Evolutionary conservation across 2,113 vertebrate species (phyloP).

Genomic region (Polypterus bichir): DNA sequence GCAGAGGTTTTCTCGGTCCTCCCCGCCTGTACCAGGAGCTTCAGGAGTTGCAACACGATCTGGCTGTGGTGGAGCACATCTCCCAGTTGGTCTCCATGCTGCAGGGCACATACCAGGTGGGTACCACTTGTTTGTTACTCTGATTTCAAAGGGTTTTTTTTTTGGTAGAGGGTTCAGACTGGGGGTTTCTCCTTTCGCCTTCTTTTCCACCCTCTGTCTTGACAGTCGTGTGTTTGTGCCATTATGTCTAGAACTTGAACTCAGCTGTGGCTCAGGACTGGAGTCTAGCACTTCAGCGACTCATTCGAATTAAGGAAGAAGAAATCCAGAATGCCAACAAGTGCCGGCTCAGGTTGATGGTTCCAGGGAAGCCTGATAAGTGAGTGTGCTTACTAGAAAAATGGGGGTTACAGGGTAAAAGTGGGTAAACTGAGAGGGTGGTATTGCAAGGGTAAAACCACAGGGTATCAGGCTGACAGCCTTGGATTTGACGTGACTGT

Average conservation of each 20-base stretch:
- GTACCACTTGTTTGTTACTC: too few relatives aligned
- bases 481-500: too few relatives aligned
- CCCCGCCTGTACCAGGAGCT: constrained; percentile 89
- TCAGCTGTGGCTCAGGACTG: constrained; percentile 88
- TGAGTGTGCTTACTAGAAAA: constrained; percentile 38
- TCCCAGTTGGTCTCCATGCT: constrained; percentile 77
- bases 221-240: constrained; percentile 4
- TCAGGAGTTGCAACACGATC: constrained; percentile 82
- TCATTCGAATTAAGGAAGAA: constrained; percentile 87
- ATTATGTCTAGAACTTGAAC: constrained; percentile 71
- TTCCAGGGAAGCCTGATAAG: constrained; percentile 86
- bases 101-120: constrained; percentile 86
- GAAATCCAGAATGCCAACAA: constrained; percentile 92
- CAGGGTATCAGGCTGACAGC: too few relatives aligned
- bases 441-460: too few relatives aligned
- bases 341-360: constrained; percentile 78
- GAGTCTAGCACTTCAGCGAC: constrained; percentile 85
- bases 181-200: neutral
- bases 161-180: too few relatives aligned
- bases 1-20: constrained; percentile 73
- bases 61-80: constrained; percentile 82
- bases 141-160: too few relatives aligned
- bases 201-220: neutral
- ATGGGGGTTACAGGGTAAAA: neutral
- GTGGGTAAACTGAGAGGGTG: neutral